A percentile compares a stretch with the other conserved stretches of the same genome.
These are phyloP conservation scores for Spilogale gracilis DNA, from an alignment of 2,113 vertebrate genomes.

Conservation along the genomic window DNA sequence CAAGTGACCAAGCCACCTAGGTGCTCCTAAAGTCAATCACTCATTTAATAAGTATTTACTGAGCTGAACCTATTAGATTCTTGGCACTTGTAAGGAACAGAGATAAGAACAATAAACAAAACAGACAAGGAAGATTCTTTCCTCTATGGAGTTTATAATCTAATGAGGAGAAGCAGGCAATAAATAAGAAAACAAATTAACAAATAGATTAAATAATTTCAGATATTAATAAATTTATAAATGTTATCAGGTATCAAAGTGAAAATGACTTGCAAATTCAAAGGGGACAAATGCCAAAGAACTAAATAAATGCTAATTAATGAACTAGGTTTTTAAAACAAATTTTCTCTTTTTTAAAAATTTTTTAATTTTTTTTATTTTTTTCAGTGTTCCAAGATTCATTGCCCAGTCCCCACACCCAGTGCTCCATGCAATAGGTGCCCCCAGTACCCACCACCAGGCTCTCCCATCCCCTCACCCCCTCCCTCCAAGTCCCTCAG, in stretches of 20 bases:
- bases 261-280: background rate
- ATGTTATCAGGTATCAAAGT: background rate
- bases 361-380: too few species aligned
- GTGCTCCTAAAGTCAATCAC: background rate
- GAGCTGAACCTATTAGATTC: background rate
- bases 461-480: too few species aligned
- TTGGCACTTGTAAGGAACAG: background rate
- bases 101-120: background rate
- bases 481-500: too few species aligned
- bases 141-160: background rate
- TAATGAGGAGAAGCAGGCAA: background rate
- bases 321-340: background rate
- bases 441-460: too few species aligned
- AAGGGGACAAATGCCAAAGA: background rate
- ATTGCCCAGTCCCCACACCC: too few species aligned
- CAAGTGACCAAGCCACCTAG: background rate
- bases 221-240: background rate
- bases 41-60: slow-evolving; percentile 8
- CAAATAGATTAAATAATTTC: slow-evolving; percentile 6
- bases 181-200: background rate
- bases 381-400: too few species aligned
- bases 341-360: background rate
- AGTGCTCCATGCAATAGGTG: too few species aligned
- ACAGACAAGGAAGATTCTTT: background rate
- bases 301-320: background rate